Conservation (phyloP, 2,113 vertebrate genomes). For the Phalacrocorax pelagicus region DNA sequence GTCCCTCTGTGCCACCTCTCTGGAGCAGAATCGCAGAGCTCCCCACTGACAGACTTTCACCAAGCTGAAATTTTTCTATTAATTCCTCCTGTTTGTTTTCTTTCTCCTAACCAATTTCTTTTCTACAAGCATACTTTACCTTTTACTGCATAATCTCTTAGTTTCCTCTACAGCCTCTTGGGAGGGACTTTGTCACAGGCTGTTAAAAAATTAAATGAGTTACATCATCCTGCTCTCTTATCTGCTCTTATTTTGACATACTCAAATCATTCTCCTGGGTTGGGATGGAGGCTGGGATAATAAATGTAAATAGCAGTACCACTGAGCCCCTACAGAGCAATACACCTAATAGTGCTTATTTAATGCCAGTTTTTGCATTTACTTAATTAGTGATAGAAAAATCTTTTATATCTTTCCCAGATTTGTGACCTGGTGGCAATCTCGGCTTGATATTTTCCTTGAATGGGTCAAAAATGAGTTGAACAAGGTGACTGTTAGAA, state of each 20-base stretch:
- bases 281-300: neutral
- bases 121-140: neutral
- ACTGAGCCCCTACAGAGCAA: neutral
- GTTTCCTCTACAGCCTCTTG: slow-evolving; percentile 8
- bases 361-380: neutral
- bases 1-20: neutral
- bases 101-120: neutral
- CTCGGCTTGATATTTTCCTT: slow-evolving; percentile 35
- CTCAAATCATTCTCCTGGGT: neutral
- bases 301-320: neutral
- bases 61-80: neutral
- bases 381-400: neutral
- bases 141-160: neutral
- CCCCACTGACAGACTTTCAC: neutral
- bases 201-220: neutral
- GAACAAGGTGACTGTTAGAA: neutral
- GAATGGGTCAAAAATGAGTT: neutral
- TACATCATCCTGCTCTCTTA: neutral
- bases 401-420: neutral
- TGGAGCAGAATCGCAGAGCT: neutral
- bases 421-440: neutral
- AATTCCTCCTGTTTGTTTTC: neutral
- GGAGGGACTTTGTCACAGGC: neutral
- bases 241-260: neutral
- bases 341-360: neutral